Base-by-base conservation (phyloP, 2,797 vertebrate genomes). In the Phyllotis vaccarum region DNA sequence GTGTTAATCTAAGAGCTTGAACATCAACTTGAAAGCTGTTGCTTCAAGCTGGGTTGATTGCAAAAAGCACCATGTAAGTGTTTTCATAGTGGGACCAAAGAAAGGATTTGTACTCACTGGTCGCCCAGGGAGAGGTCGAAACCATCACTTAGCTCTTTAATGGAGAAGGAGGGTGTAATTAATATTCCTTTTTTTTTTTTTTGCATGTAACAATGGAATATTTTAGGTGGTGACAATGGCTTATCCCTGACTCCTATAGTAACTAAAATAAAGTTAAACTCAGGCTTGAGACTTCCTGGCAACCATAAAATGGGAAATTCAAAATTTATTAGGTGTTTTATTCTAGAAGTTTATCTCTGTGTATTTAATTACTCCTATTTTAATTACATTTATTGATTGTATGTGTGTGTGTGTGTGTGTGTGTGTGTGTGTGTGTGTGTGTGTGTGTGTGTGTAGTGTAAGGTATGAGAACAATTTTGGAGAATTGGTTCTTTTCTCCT, bases 71-170 rank as follows among this genome's bases (percentile, higher is more conserved):
- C 95, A 96, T 97, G 98, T 93, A 97, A 98, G 94, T 94, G 87
- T 86, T 96, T 96, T 94, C 93, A 95, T 97, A 94, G 97, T 64
- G 86, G 91, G 92, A 46, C 89, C 75, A 91, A 97, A 92, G 91
- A 96, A 68, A 27, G 97, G 93, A 91, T 97, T 89, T 95, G 94
- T 97, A 79, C 54, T 66, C 40, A 97, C 96, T 95, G 96, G 97
- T 98, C 90, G 14, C 97, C 97, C 86, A 96, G 97, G 97, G 97
- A 98, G 98, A 98, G 95, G 97, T 90, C 98, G 97, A 98, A 97
- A 95, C 96, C 98, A 96, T 98, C 97, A 95, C 97, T 98, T 98
- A 6, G 16, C 96, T 98, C 94, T 97, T 97, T 98, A 98, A 98
- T 96, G 93, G 97, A 98, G 98, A 97, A 96, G 98, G 97, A 96